Evolutionary conservation across 2,113 vertebrate genomes (phyloP).

Genomic region (Sterrhoptilus dennistouni): DNA sequence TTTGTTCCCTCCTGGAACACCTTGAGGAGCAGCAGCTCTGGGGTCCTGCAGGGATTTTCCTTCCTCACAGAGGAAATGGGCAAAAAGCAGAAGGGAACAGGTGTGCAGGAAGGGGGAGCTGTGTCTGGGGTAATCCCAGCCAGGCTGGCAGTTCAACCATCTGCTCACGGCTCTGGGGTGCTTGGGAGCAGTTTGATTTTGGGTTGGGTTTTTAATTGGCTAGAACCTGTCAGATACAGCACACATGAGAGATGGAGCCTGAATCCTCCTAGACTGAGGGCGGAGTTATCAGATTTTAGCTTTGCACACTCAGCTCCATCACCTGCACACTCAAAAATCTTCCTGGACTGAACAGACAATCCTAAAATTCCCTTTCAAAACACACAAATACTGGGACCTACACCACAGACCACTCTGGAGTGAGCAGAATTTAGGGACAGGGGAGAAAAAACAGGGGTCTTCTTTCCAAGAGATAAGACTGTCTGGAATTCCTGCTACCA

Average conservation of each 20-base stretch:
- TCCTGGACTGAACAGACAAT: not conserved
- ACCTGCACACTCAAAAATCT: not conserved
- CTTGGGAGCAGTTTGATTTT: too few relatives aligned
- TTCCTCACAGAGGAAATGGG: rapidly evolving
- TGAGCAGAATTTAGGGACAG: not conserved
- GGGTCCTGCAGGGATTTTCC: not conserved
- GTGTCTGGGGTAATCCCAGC: not conserved
- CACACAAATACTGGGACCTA: not conserved
- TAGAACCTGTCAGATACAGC: not conserved
- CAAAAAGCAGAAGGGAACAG: not conserved
- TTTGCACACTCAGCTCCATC: not conserved
- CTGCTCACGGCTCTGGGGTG: not conserved
- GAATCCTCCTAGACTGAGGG: not conserved
- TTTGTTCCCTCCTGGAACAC: rapidly evolving
- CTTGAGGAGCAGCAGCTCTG: not conserved
- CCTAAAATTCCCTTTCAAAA: not conserved
- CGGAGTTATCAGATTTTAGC: not conserved
- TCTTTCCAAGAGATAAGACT: not conserved
- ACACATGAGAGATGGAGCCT: not conserved
- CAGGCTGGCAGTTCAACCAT: not conserved
- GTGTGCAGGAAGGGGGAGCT: rapidly evolving
- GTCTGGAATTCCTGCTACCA: not conserved
- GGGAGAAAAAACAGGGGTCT: not conserved
- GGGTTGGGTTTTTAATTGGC: not conserved
- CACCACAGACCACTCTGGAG: not conserved